These are phyloP conservation scores for Phalacrocorax aristotelis DNA, from an alignment of 2,113 vertebrate genomes.

Conservation along the genomic window DNA sequence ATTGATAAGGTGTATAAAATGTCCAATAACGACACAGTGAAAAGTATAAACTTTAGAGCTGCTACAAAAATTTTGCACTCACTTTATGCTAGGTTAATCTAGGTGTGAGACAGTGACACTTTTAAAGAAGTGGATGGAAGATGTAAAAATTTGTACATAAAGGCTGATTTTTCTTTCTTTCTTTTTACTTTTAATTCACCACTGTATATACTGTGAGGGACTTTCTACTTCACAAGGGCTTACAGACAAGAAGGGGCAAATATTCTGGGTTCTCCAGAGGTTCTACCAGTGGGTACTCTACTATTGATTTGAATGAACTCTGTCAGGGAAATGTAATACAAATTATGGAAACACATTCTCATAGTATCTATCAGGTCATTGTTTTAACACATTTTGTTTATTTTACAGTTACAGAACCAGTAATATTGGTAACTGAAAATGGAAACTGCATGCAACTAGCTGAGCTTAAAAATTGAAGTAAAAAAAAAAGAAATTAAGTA, in stretches of 20 bases:
- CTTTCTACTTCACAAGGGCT: neutral
- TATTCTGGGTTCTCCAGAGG: neutral
- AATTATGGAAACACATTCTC: neutral
- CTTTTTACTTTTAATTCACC: neutral
- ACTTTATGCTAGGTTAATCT: neutral
- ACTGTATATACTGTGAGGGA: neutral
- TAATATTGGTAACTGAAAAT: neutral
- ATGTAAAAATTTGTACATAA: neutral
- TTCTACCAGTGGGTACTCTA: neutral
- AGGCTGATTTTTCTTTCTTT: neutral
- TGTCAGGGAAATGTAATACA: neutral
- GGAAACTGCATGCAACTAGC: neutral
- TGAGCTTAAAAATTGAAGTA: neutral
- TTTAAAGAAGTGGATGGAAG: neutral
- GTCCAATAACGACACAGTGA: neutral
- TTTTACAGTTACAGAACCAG: neutral
- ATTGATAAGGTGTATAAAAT: neutral
- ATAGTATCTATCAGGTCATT: neutral
- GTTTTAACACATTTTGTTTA: neutral
- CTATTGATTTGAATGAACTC: neutral
- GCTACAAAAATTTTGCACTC: neutral
- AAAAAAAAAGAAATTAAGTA: neutral
- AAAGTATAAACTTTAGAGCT: neutral
- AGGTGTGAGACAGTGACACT: neutral
- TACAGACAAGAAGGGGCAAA: neutral